Conservation (phyloP, 2,113 vertebrate genomes). For the Menidia beryllina region DNA sequence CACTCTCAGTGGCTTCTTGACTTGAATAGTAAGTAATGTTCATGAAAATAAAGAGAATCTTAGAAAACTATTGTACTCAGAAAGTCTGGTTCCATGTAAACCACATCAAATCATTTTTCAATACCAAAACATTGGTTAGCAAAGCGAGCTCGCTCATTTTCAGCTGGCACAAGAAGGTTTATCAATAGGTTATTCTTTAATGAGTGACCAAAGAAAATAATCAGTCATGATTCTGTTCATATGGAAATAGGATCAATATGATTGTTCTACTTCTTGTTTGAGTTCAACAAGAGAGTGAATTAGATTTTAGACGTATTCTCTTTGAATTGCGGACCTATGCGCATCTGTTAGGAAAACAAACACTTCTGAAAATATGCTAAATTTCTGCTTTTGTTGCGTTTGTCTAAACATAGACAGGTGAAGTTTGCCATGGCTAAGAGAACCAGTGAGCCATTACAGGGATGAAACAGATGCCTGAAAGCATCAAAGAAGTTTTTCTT, state of each 20-base stretch:
- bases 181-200: too few relatives aligned
- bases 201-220: too few relatives aligned
- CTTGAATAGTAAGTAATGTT: too few relatives aligned
- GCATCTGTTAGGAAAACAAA: background rate
- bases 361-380: background rate
- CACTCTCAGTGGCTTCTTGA: too few relatives aligned
- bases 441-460: slow-evolving; percentile 19
- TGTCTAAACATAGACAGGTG: slow-evolving; percentile 4
- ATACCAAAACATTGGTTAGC: too few relatives aligned
- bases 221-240: background rate
- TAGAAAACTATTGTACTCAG: too few relatives aligned
- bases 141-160: too few relatives aligned
- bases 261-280: background rate
- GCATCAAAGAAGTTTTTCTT: slow-evolving; percentile 48
- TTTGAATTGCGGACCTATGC: too few relatives aligned
- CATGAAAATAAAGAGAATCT: too few relatives aligned
- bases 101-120: too few relatives aligned
- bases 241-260: background rate
- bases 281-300: background rate
- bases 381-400: background rate
- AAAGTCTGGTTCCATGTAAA: too few relatives aligned
- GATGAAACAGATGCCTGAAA: slow-evolving; percentile 35
- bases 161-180: too few relatives aligned
- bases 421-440: slow-evolving; percentile 10
- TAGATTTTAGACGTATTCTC: background rate